Base-by-base conservation (phyloP, 2,797 vertebrate species). In the Takifugu ocellatus region DNA sequence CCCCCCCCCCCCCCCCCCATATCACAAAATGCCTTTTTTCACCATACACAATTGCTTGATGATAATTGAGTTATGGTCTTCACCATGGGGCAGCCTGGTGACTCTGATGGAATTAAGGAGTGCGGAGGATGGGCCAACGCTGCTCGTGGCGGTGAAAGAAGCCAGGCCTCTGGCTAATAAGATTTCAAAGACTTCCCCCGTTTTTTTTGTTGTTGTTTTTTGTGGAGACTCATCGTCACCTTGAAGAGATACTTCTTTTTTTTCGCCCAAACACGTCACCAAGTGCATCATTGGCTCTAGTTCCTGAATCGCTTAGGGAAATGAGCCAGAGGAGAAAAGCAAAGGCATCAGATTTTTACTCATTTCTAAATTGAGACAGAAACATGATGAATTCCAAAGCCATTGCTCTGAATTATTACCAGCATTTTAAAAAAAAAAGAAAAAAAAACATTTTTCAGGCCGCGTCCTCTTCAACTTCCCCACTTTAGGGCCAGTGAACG, bases 161-260 rank as follows among this genome's bases (percentile, higher is more conserved):
- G 57, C 53, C 69, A 62, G 43, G 73, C 63, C 68, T 66, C 72
- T 54, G 46, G 63, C 44, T 69, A 88, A 88, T 87, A 64, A 72
- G 77, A 88, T 86, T 85, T 84, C 57, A 66, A 47, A 72, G 70
- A 56, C 61, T 77, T 68, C 61, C 57, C 51, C 27, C 3, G 3
- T 29, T 39, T 39, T 39, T 39, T 39, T 39, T 8, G 3, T 8
- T 68, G 59, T 42, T 57, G 61, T 71, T 67, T 57, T 63, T 61
- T 58, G 45, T 27, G 31, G 58, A 77, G 73, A 83, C 82, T 87
- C 84, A 83, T 55, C 61, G 48, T 85, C 74, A 88, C 89, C 85
- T 90, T 90, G 81, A 85, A 79, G 14, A 85, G 82, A 29, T 75
- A 77, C 75, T 75, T 77, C 75, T 68, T 85, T 88, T 29, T 29